Evolutionary conservation across 2,888 invertebrate genomes (phyloP).

Genomic region (Machimus rusticus): DNA sequence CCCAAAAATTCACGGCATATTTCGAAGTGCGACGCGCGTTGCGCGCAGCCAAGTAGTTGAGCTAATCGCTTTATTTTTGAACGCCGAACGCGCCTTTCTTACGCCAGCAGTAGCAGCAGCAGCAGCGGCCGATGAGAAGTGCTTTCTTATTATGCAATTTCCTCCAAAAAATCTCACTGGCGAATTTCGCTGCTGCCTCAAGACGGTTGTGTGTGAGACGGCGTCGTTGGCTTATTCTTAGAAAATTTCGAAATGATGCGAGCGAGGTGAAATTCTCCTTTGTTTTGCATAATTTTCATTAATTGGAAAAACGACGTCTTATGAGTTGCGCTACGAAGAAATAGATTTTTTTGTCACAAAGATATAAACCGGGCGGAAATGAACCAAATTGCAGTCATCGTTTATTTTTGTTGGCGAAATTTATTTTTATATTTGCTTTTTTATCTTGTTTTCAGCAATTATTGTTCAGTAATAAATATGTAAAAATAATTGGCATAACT

Average conservation of each 20-base stretch:
- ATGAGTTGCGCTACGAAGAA: neutral
- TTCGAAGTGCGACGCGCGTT: neutral
- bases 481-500: neutral
- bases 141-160: neutral
- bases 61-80: neutral
- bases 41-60: neutral
- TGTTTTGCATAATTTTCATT: neutral
- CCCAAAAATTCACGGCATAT: neutral
- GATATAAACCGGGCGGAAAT: neutral
- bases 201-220: neutral
- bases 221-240: neutral
- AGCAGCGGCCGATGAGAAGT: neutral
- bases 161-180: neutral
- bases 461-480: neutral
- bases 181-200: neutral
- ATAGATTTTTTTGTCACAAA: neutral
- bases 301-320: neutral
- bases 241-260: neutral
- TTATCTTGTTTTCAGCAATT: neutral
- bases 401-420: neutral
- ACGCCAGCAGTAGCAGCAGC: neutral
- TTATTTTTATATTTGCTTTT: neutral
- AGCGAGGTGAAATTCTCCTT: neutral
- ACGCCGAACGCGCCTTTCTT: neutral
- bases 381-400: neutral